Percentiles rank a stretch among this genome's conserved stretches.
These are phyloP conservation scores for Coregonus sp. DNA, from an alignment of 2,797 vertebrate species.

Conservation along the genomic window DNA sequence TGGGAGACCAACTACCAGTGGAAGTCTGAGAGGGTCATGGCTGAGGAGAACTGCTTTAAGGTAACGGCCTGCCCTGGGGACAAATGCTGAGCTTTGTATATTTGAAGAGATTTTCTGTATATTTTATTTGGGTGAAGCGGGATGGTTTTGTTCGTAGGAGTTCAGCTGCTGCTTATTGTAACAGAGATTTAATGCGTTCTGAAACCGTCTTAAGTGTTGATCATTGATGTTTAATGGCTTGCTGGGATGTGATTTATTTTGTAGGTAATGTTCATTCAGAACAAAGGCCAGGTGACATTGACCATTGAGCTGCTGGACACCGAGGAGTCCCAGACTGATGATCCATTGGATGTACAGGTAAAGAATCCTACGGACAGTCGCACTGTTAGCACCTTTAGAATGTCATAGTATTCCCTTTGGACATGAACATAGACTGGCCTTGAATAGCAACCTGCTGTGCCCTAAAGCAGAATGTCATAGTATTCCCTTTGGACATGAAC, in stretches of 20 bases:
- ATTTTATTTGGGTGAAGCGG: no score
- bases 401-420: neutral
- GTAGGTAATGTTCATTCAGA: slow-evolving; percentile 96
- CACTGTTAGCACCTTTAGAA: slow-evolving; percentile 10
- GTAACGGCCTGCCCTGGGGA: slow-evolving; percentile 60
- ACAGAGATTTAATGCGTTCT: neutral
- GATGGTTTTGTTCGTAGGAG: neutral
- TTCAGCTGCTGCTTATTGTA: neutral
- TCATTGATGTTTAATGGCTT: neutral
- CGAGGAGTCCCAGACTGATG: slow-evolving; percentile 93
- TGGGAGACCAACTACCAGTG: slow-evolving; percentile 98
- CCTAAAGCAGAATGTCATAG: neutral
- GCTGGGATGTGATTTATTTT: neutral
- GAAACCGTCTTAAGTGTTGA: neutral
- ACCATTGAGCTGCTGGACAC: slow-evolving; percentile 96
- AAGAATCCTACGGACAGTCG: neutral
- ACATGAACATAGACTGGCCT: neutral
- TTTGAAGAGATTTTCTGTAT: neutral
- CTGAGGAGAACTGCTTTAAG: slow-evolving; percentile 99
- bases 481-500: neutral
- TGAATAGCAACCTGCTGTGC: neutral
- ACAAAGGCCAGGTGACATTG: slow-evolving; percentile 93
- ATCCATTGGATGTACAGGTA: slow-evolving; percentile 95
- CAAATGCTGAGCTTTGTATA: neutral
- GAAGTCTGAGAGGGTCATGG: slow-evolving; percentile 94